Conservation (phyloP, 2,797 vertebrate genomes). For the Onychomys arenicola region DNA sequence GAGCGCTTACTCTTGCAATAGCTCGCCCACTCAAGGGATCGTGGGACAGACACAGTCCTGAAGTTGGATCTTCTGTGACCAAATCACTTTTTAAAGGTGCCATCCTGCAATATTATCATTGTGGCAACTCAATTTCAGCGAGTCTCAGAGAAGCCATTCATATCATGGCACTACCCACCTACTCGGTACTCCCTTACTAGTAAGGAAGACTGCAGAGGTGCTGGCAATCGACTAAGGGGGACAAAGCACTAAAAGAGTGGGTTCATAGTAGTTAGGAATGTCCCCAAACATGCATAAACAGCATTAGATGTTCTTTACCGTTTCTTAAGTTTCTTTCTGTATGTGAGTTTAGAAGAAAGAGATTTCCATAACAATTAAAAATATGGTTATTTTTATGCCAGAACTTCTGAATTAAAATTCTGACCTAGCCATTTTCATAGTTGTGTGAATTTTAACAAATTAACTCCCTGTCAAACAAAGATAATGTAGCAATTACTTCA, state of each 20-base stretch:
- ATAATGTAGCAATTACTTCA: constrained; percentile 36
- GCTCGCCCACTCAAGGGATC: no score
- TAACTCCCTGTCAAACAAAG: constrained; percentile 3
- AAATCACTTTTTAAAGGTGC: background rate
- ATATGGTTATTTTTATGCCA: background rate
- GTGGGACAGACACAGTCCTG: no score
- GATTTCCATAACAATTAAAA: background rate
- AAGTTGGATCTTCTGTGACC: background rate
- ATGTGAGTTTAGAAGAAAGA: background rate
- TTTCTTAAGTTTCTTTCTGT: background rate
- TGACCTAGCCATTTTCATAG: background rate
- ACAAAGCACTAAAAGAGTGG: background rate
- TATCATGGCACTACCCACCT: background rate
- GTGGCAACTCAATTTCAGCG: background rate
- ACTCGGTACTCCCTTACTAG: background rate
- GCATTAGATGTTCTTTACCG: background rate
- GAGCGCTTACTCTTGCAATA: background rate
- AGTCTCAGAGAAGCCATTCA: background rate
- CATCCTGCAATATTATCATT: background rate
- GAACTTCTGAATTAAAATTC: constrained; percentile 25
- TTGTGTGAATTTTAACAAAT: background rate
- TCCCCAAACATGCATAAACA: background rate
- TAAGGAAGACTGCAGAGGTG: constrained; percentile 8
- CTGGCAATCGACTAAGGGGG: background rate
- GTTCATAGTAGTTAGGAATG: background rate